These are phyloP conservation scores for Beris chalybata DNA, from an alignment of 2,888 invertebrate species.

Conservation along the genomic window DNA sequence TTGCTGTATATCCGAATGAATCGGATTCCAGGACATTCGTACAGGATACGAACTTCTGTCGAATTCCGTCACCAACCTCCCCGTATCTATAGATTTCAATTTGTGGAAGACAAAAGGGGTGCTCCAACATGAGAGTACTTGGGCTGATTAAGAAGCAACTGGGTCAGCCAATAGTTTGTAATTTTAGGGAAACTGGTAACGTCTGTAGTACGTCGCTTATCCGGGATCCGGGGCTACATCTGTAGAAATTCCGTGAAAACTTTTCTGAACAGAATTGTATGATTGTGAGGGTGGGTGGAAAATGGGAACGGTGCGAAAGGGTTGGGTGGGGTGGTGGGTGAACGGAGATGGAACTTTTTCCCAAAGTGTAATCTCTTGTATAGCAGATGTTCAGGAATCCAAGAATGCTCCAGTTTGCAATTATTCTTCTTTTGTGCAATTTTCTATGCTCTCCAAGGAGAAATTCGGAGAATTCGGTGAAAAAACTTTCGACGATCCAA, in stretches of 20 bases:
- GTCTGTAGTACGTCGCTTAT: neutral
- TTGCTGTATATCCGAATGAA: neutral
- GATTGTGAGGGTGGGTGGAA: too few species aligned
- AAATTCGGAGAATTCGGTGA: too few species aligned
- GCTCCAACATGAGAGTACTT: constrained; percentile 1
- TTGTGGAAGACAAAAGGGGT: too few species aligned
- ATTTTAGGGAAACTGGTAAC: neutral
- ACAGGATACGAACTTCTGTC: too few species aligned
- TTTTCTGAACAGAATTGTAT: too few species aligned
- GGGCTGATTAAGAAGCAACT: constrained; percentile 18
- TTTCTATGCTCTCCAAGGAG: constrained; percentile 10
- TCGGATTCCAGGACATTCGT: too few species aligned
- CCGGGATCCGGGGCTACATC: too few species aligned
- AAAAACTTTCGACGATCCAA: constrained; percentile 18
- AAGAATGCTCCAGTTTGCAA: constrained; percentile 5
- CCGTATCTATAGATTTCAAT: too few species aligned
- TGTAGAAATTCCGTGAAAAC: too few species aligned
- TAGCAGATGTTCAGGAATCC: constrained; percentile 31
- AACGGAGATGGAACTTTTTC: constrained; percentile 23
- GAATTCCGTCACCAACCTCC: too few species aligned
- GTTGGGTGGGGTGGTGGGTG: neutral
- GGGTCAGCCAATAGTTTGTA: constrained; percentile 9
- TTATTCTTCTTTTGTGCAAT: constrained; percentile 19
- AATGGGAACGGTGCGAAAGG: neutral
- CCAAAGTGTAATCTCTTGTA: constrained; percentile 31